These are phyloP conservation scores for Lonchura striata DNA, from an alignment of 2,113 vertebrate species.

Conservation along the genomic window DNA sequence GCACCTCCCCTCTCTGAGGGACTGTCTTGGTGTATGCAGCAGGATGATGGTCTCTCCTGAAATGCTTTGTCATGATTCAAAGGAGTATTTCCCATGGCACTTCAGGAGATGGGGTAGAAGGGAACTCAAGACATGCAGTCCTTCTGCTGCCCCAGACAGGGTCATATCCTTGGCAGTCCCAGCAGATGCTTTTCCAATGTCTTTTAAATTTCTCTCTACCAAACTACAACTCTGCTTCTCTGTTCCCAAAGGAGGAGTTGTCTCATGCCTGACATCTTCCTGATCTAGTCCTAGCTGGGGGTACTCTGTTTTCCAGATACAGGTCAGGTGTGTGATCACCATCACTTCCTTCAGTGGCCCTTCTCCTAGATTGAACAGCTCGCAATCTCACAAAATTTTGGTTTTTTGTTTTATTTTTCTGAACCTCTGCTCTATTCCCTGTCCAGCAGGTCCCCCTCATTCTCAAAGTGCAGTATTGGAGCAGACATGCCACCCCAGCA, in stretches of 20 bases:
- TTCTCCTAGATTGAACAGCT: background rate
- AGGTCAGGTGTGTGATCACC: background rate
- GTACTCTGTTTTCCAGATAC: background rate
- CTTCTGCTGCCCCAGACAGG: background rate
- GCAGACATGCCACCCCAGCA: background rate
- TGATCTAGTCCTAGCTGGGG: background rate
- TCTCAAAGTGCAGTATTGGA: background rate
- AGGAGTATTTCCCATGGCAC: background rate
- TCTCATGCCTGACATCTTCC: background rate
- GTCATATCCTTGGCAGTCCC: background rate
- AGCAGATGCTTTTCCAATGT: background rate
- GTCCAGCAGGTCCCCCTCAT: background rate
- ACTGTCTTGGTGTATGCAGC: rapidly evolving
- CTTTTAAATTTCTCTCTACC: background rate
- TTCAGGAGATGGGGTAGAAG: background rate
- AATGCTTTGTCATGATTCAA: background rate
- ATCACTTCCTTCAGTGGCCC: background rate
- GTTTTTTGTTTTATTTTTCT: background rate
- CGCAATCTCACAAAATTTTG: background rate
- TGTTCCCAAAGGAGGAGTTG: background rate
- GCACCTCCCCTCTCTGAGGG: background rate
- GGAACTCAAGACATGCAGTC: background rate
- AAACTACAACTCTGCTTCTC: background rate
- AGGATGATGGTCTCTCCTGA: background rate
- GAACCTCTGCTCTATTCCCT: background rate